Evolutionary conservation across 2,797 vertebrate genomes (phyloP).

Genomic region (Hirundo rustica): DNA sequence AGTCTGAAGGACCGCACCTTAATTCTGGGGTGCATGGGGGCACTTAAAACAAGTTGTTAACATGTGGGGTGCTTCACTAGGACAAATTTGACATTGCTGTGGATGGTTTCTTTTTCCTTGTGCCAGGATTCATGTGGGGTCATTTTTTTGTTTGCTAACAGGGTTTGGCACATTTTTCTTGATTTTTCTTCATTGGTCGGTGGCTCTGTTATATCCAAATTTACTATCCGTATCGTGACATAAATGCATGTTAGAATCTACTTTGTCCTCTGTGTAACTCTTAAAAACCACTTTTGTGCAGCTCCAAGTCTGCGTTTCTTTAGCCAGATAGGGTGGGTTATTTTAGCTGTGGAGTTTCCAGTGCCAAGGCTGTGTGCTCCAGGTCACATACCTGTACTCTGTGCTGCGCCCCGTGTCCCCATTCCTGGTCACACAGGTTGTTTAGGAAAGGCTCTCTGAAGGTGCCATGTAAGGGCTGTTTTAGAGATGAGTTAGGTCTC

Average conservation of each 20-base stretch:
- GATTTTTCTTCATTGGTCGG: background rate
- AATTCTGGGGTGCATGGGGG: background rate
- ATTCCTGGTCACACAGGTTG: background rate
- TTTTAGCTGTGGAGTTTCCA: background rate
- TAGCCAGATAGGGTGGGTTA: rapidly evolving
- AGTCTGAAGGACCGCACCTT: background rate
- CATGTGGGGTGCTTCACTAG: background rate
- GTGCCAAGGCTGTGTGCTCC: background rate
- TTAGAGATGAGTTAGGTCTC: background rate
- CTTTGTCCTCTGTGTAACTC: background rate
- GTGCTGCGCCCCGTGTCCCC: rapidly evolving
- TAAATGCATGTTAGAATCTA: too few relatives aligned
- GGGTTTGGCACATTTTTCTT: background rate
- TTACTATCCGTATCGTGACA: rapidly evolving
- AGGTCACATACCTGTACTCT: rapidly evolving
- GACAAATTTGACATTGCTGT: background rate
- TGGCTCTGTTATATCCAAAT: background rate
- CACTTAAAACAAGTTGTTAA: background rate
- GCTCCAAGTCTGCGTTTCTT: background rate
- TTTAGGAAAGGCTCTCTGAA: background rate
- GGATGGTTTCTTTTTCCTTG: background rate
- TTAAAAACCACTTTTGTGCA: background rate
- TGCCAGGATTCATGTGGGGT: background rate
- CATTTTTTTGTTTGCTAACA: background rate
- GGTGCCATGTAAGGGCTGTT: rapidly evolving